phyloP scores from a whole-genome alignment of 2,888 invertebrate species.

The Sympetrum striolatum region DNA sequence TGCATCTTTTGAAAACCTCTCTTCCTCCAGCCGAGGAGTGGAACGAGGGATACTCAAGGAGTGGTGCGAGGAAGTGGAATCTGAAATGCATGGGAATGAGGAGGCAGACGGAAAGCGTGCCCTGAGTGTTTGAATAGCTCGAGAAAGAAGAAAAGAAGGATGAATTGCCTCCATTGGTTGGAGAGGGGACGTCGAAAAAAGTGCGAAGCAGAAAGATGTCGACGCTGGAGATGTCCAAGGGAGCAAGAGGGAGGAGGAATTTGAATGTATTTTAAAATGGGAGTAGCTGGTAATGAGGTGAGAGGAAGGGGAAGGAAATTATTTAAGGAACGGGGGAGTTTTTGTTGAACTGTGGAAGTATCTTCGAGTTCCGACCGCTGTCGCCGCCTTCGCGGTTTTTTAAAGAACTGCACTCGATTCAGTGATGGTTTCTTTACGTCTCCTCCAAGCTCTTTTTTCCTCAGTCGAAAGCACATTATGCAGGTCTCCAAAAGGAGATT shows the following conservation, averaged over 20 bases:
- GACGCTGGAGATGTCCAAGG: neutral
- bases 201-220: neutral
- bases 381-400: neutral
- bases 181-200: neutral
- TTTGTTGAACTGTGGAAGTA: neutral
- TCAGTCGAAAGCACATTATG: neutral
- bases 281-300: constrained; percentile 29
- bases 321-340: neutral
- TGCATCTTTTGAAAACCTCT: neutral
- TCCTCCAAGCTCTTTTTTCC: neutral
- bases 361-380: neutral
- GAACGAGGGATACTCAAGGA: neutral
- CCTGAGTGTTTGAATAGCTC: neutral
- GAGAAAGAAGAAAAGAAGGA: neutral
- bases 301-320: neutral
- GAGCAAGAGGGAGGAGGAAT: neutral
- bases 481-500: neutral
- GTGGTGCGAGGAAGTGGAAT: neutral
- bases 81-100: neutral
- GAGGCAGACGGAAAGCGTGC: neutral
- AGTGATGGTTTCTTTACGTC: neutral
- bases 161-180: constrained; percentile 2
- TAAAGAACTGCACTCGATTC: neutral
- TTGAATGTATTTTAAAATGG: constrained; percentile 27
- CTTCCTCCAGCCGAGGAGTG: neutral